A percentile compares a stretch with the other conserved stretches of the same genome.
These are phyloP conservation scores for Thalassaphorura encarpata DNA, from an alignment of 1,140 invertebrate genomes.

Conservation along the genomic window DNA sequence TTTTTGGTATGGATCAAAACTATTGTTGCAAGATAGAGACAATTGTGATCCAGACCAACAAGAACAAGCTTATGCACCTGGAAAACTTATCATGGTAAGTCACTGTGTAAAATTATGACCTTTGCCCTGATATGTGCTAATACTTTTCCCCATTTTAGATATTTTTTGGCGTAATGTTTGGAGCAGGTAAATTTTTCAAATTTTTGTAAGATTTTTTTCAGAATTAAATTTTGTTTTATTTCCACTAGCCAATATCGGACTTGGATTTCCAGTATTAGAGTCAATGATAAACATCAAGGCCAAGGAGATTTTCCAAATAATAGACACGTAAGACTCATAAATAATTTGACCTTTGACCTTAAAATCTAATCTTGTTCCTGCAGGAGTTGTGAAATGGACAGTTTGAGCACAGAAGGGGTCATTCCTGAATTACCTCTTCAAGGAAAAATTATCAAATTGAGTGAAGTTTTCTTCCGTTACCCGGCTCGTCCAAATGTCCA, in stretches of 20 bases:
- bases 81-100: slow-evolving; percentile 16
- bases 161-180: slow-evolving; percentile 44
- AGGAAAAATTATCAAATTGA: slow-evolving; percentile 61
- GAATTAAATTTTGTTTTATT: slow-evolving; percentile 30
- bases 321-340: not conserved
- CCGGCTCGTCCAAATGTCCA: slow-evolving; percentile 47
- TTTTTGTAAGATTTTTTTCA: slow-evolving; percentile 44
- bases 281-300: not conserved
- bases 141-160: slow-evolving; percentile 32
- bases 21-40: slow-evolving; percentile 33
- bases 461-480: slow-evolving; percentile 52
- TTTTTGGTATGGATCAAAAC: slow-evolving; percentile 40
- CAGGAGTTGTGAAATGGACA: slow-evolving; percentile 41
- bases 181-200: slow-evolving; percentile 47
- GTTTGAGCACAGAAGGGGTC: slow-evolving; percentile 35
- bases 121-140: not conserved
- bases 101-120: not conserved
- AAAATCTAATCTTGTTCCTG: not conserved
- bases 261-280: not conserved
- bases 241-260: not conserved
- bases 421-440: slow-evolving; percentile 38
- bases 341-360: not conserved
- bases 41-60: slow-evolving; percentile 26
- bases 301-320: not conserved
- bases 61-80: slow-evolving; percentile 32